phyloP scores from a whole-genome alignment of 2,113 vertebrate genomes.

The Coturnix japonica region DNA sequence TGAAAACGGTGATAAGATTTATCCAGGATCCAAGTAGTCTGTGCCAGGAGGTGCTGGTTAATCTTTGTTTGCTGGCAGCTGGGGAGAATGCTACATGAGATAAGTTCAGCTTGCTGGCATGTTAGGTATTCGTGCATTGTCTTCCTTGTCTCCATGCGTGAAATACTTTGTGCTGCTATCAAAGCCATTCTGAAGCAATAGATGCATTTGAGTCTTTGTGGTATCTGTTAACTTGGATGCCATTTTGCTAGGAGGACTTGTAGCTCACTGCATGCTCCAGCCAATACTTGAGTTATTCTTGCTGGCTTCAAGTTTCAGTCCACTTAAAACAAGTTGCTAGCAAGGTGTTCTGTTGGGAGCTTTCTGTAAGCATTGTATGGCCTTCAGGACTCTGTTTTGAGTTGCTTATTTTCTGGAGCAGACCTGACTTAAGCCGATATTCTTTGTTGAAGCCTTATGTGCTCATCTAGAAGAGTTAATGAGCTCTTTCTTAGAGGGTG shows the following conservation, averaged over 20 bases:
- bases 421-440: not conserved
- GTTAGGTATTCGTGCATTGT: not conserved
- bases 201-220: not conserved
- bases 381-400: not conserved
- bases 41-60: not conserved
- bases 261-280: not conserved
- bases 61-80: not conserved
- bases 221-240: too few relatives aligned
- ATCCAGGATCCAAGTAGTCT: not conserved
- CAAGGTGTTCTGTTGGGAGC: not conserved
- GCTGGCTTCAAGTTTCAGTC: not conserved
- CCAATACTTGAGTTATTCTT: not conserved
- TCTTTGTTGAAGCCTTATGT: fast-evolving
- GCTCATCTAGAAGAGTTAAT: not conserved
- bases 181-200: not conserved
- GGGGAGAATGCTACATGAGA: not conserved
- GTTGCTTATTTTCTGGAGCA: not conserved
- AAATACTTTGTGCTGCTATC: not conserved
- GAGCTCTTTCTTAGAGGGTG: not conserved
- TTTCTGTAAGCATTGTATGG: not conserved
- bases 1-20: not conserved
- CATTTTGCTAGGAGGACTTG: not conserved
- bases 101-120: not conserved
- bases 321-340: not conserved
- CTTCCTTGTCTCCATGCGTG: not conserved